These are phyloP conservation scores for Chalcosyrphus nemorum DNA, from an alignment of 2,888 invertebrate genomes.

Conservation along the genomic window DNA sequence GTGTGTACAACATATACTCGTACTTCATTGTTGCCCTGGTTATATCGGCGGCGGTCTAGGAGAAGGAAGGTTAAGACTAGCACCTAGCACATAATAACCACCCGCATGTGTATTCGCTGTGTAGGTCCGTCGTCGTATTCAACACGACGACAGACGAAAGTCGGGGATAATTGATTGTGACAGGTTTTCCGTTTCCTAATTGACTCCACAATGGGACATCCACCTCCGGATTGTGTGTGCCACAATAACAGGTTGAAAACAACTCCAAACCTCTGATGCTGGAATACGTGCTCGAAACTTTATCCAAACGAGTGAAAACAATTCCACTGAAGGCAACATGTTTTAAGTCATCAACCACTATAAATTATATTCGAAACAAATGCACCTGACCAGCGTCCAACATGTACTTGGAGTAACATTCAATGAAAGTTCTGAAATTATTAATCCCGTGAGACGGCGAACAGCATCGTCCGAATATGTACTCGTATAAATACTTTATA, in stretches of 20 bases:
- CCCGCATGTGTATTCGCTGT: neutral
- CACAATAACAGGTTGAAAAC: neutral
- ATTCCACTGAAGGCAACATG: neutral
- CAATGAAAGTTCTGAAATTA: constrained; percentile 34
- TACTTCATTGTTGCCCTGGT: neutral
- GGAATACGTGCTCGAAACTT: constrained; percentile 36
- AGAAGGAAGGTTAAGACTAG: neutral
- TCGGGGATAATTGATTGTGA: constrained; percentile 59
- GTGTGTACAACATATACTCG: neutral
- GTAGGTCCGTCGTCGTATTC: neutral
- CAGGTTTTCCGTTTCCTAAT: constrained; percentile 53
- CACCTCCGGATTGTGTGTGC: neutral
- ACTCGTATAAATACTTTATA: neutral
- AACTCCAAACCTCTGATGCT: constrained; percentile 2
- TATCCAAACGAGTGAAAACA: constrained; percentile 25
- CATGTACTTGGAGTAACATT: constrained; percentile 14
- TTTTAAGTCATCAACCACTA: constrained; percentile 21
- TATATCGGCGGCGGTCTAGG: neutral
- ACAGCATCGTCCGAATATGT: too few species aligned
- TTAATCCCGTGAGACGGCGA: constrained; percentile 6
- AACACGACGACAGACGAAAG: constrained; percentile 19
- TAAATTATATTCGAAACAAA: constrained; percentile 33
- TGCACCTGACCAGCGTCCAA: constrained; percentile 43
- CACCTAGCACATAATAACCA: neutral
- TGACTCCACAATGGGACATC: constrained; percentile 31